Evolutionary conservation across 2,113 vertebrate species (phyloP), one percentile per base, ranked within the genome.

Genomic region (Lethenteron reissneri): DNA sequence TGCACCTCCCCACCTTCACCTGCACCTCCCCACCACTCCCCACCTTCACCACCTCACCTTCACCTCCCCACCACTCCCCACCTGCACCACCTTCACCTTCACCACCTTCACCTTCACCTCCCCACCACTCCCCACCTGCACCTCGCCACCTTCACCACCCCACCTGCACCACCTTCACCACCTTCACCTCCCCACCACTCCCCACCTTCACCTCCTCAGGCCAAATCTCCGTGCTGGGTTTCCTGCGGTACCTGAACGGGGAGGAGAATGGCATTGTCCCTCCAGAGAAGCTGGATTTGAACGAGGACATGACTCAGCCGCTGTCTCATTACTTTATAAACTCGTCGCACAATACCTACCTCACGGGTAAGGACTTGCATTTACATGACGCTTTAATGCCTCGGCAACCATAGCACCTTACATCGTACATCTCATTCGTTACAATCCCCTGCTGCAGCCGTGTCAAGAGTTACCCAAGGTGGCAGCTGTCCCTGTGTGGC

Each of bases 271-370:
- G 86, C 41, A 90, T 97, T 1, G 87, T 99, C 70, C 87, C 90
- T 11, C 90, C 86, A 9, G 94, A 97, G 82, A 99, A 99, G 83
- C 82, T 99, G 84, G 94, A 99, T 84, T 82, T 89, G 82, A 97
- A 89, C 74, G 94, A 99, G 82, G 92, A 97, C 77, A 97, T 97
- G 91, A 90, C 88, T 74, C 81, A 90, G 74, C 92, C 92, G 12
- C 83, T 99, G 70, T 90, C 92, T 75, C 88, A 97, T 78, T 99
- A 99, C 76, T 97, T 99, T 81, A 96, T 97, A 80, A 99, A 97
- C 80, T 99, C 94, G 73, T 99, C 92, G 8, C 92, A 97, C 80
- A 97, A 86, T 74, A 99, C 94, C 74, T 99, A 99, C 85, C 92
- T 99, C 84, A 92, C 92, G 86, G n/a, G 90, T 97, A 82, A 77